Evolutionary conservation across 2,888 invertebrate genomes (phyloP).

Genomic region (Aleiodes alternator): DNA sequence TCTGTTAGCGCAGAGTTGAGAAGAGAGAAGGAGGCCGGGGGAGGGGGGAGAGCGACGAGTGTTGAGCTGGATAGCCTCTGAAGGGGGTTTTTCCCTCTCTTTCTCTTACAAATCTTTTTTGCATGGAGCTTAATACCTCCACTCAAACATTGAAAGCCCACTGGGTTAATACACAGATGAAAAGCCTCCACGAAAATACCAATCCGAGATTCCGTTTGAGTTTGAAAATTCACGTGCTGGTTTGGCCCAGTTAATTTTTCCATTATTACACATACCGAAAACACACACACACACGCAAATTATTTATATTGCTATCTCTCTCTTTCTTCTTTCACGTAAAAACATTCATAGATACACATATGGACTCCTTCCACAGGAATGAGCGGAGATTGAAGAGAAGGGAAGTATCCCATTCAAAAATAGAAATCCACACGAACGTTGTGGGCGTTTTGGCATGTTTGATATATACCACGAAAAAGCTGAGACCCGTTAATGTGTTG

Average conservation of each 20-base stretch:
- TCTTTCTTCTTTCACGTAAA: conserved; percentile 3
- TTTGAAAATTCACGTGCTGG: conserved; percentile 3
- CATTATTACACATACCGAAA: conserved; percentile 14
- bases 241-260: conserved; percentile 38
- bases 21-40: not conserved
- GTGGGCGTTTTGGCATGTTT: conserved; percentile 30
- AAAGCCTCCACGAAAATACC: conserved; percentile 8
- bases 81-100: conserved; percentile 13
- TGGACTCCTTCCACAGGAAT: conserved; percentile 18
- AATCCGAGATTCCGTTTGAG: conserved; percentile 29
- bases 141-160: conserved; percentile 24
- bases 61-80: conserved; percentile 16
- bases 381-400: conserved; percentile 8
- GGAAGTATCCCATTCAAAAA: conserved; percentile 27
- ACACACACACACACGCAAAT: not conserved
- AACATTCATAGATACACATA: conserved; percentile 19
- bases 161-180: conserved; percentile 20
- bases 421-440: conserved; percentile 20
- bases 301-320: conserved; percentile 22
- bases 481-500: conserved; percentile 19
- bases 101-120: conserved; percentile 1
- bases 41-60: not conserved
- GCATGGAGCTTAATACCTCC: conserved; percentile 4
- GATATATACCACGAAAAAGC: conserved; percentile 13
- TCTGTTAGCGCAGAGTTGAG: not conserved